phyloP scores from a whole-genome alignment of 2,888 invertebrate genomes.

The Proisotoma minuta region DNA sequence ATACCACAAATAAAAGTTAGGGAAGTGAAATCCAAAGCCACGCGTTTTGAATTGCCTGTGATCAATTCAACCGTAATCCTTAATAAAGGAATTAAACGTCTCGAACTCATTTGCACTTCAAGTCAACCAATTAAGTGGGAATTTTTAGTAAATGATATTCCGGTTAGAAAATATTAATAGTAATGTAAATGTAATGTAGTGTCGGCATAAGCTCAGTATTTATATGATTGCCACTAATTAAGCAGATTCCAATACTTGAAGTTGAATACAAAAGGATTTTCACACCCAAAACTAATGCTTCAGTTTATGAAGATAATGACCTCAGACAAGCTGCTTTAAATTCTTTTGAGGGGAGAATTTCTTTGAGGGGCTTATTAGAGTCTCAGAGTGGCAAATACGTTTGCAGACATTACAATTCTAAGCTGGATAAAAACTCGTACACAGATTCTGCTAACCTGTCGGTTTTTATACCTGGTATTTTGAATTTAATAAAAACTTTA shows the following conservation, averaged over 20 bases:
- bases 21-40: no score
- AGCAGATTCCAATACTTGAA: constrained; percentile 27
- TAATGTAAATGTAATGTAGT: background rate
- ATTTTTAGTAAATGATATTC: constrained; percentile 17
- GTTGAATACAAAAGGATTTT: constrained; percentile 19
- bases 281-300: constrained; percentile 15
- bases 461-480: constrained; percentile 29
- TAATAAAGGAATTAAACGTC: background rate
- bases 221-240: no score
- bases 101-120: constrained; percentile 24
- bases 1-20: no score
- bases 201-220: no score
- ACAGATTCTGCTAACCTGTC: constrained; percentile 19
- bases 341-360: constrained; percentile 19
- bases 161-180: constrained; percentile 13
- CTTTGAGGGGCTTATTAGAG: constrained; percentile 23
- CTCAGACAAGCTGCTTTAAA: constrained; percentile 7
- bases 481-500: background rate
- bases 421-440: constrained; percentile 22
- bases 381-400: constrained; percentile 31
- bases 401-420: constrained; percentile 25
- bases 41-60: no score
- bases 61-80: background rate
- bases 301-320: background rate
- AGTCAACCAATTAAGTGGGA: constrained; percentile 31